Evolutionary conservation across 2,113 vertebrate genomes (phyloP).

Genomic region (Salvelinus fontinalis): DNA sequence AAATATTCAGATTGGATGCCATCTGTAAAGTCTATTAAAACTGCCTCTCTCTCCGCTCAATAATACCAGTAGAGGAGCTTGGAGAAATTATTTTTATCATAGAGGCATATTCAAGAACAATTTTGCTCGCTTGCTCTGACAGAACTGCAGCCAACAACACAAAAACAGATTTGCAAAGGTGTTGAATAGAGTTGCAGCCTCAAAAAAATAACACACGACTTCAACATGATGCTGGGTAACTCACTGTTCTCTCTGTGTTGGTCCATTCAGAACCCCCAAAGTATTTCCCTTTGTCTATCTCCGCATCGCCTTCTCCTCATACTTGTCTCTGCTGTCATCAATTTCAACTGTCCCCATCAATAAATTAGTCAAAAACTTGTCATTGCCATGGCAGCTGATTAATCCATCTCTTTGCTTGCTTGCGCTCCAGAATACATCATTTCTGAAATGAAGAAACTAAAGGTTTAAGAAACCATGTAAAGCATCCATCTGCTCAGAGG

Average conservation of each 20-base stretch:
- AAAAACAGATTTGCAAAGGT: not conserved
- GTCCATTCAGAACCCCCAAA: conserved; percentile 20
- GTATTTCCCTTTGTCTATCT: conserved; percentile 23
- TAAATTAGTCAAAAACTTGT: conserved; percentile 48
- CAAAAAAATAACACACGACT: conserved; percentile 28
- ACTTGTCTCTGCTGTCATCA: conserved; percentile 52
- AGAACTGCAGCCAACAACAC: not conserved
- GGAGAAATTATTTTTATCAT: too few species aligned
- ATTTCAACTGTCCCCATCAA: conserved; percentile 54
- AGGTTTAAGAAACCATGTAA: conserved; percentile 45
- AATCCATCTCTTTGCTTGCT: conserved; percentile 34
- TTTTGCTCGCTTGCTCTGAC: not conserved
- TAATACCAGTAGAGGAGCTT: not conserved
- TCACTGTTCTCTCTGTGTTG: conserved; percentile 31
- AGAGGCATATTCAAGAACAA: too few species aligned
- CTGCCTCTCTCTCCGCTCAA: not conserved
- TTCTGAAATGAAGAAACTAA: conserved; percentile 30
- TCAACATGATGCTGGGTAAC: conserved; percentile 31
- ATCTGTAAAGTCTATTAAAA: not conserved
- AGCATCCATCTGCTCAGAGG: conserved; percentile 71
- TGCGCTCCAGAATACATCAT: conserved; percentile 26
- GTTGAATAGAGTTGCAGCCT: conserved; percentile 10
- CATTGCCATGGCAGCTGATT: conserved; percentile 49
- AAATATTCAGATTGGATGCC: not conserved
- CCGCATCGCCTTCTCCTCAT: conserved; percentile 37